Evolutionary conservation across 1,140 invertebrate genomes (phyloP), one percentile per base, ranked within the genome.

Genomic region (Drosophila nigromelanica): DNA sequence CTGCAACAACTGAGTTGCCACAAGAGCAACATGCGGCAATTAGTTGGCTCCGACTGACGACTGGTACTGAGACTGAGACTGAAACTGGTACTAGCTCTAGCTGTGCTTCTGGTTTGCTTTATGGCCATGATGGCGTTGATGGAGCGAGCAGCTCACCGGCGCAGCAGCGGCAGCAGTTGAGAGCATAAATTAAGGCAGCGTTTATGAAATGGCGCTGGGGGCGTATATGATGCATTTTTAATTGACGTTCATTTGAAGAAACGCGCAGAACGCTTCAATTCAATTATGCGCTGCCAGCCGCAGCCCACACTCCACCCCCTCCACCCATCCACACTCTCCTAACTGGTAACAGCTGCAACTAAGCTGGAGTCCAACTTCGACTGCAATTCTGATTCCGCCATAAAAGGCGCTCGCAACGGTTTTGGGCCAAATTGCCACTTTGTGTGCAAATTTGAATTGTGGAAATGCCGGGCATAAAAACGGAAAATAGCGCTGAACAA

Each of bases 191-290:
- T 89, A 77, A 66, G 73, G 50, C 80, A 64, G 50, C 85, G 67
- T 83, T 89, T 87, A 89, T 80, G 83, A 87, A 83, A 89, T 89
- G 83, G 76, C 79, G 76, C 80, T 78, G 83, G 70, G 85, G 83
- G 83, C 80, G 85, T 78, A 83, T 89, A 89, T 80, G 76, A 89
- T 89, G 83, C 83, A 89, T 83, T 89, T 89, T 89, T 89, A 89
- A 89, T 89, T 89, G 83, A 77, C 85, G 80, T 83, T 83, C 80
- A 89, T 89, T 89, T 89, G 83, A 80, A 89, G 82, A 89, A 87
- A 87, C 56, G 83, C 81, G 73, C 52, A 60, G 75, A 87, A 73
- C 71, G 63, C 79, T 89, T 89, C 79, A 72, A 89, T 89, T 89
- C 83, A 89, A 89, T 89, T 89, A 89, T 83, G 64, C 79, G 60